phyloP scores from a whole-genome alignment of 23 tunicate species.

The Ascidia mentula region DNA sequence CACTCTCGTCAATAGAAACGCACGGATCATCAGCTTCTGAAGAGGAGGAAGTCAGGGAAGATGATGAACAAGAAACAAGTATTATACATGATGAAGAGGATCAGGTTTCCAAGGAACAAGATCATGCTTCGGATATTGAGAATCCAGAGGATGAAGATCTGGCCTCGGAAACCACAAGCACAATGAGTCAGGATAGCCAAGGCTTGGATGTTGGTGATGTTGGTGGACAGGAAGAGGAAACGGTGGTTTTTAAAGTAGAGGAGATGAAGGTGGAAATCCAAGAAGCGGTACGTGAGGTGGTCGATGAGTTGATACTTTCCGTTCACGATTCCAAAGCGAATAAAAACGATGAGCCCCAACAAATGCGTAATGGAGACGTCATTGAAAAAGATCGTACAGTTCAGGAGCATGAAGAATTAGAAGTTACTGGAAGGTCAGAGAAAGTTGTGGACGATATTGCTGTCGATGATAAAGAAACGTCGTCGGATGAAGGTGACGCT shows the following conservation, averaged over 20 bases:
- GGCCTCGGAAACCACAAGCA: not conserved
- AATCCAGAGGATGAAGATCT: not conserved
- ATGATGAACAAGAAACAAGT: not conserved
- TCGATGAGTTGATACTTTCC: not conserved
- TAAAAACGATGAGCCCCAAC: not conserved
- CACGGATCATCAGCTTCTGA: not conserved
- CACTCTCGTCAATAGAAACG: not conserved
- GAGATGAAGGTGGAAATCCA: not conserved
- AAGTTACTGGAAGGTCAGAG: too few species aligned
- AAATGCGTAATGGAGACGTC: not conserved
- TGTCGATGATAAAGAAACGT: too few species aligned
- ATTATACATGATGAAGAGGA: not conserved
- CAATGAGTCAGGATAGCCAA: not conserved
- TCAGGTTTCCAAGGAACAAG: too few species aligned
- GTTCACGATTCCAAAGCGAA: not conserved
- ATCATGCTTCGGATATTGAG: too few species aligned
- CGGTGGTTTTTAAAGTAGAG: not conserved
- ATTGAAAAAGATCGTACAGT: not conserved
- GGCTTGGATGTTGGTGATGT: not conserved
- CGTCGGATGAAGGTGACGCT: not conserved
- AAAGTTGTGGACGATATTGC: too few species aligned
- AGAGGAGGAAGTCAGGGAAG: not conserved
- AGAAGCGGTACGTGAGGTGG: not conserved
- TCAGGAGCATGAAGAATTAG: too few species aligned
- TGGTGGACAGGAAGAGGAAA: not conserved